These are phyloP conservation scores for Hemibagrus guttatus DNA, from an alignment of 2,797 vertebrate species.

Conservation along the genomic window DNA sequence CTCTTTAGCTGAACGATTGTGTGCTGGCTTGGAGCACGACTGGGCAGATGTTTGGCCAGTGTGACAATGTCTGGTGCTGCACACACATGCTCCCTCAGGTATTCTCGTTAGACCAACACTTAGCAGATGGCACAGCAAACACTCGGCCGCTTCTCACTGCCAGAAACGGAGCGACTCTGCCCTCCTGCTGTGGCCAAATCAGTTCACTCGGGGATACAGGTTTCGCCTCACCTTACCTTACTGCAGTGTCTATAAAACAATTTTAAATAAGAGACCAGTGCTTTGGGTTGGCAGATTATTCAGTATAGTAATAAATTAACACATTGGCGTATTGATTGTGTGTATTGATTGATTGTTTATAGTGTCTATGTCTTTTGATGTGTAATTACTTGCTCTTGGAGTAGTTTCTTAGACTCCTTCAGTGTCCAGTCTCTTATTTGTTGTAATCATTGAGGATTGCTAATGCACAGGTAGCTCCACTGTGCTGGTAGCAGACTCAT, in stretches of 20 bases:
- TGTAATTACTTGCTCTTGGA: not conserved
- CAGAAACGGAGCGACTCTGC: conserved; percentile 16
- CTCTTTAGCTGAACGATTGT: conserved; percentile 62
- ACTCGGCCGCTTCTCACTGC: conserved; percentile 18
- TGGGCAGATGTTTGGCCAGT: conserved; percentile 76
- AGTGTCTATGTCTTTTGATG: not conserved
- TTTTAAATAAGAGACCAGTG: not conserved
- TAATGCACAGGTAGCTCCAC: not conserved
- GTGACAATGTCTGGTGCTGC: conserved; percentile 69
- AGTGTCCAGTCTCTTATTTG: not conserved
- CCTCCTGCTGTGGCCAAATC: conserved; percentile 23
- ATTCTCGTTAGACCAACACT: conserved; percentile 73
- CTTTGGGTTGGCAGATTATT: not conserved
- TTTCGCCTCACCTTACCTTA: conserved; percentile 10
- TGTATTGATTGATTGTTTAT: not conserved
- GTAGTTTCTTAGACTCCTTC: not conserved
- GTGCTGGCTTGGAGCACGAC: conserved; percentile 61
- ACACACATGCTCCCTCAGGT: conserved; percentile 74
- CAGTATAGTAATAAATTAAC: not conserved
- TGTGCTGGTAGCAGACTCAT: not conserved
- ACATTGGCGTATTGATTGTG: not conserved
- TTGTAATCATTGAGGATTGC: not conserved
- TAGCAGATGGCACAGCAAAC: conserved; percentile 50
- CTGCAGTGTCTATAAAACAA: conserved; percentile 8
- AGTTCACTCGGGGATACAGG: conserved; percentile 20